Conservation (phyloP, 2,113 vertebrate genomes). For the Otus sunia region DNA sequence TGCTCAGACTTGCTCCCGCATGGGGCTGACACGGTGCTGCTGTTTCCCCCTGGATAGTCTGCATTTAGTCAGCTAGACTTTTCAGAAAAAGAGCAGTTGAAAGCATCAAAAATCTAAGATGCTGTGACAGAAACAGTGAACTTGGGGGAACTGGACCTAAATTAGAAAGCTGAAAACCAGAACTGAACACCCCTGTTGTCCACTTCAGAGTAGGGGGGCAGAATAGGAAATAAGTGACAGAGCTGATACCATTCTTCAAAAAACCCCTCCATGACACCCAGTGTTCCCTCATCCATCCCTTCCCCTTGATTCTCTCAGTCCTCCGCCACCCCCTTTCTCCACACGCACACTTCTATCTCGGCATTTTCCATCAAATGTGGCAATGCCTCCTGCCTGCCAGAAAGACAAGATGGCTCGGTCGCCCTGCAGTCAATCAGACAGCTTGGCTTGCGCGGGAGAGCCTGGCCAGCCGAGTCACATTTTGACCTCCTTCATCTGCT, state of each 20-base stretch:
- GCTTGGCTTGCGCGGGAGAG: constrained; percentile 77
- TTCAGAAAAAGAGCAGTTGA: not conserved
- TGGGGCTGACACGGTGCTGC: fast-evolving
- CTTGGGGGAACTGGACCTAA: not conserved
- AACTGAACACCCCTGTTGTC: not conserved
- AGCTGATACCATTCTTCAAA: not conserved
- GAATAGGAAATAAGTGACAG: not conserved
- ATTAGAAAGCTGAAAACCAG: not conserved
- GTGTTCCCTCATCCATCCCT: not conserved
- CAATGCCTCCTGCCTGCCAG: constrained; percentile 80
- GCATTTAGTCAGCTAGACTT: not conserved
- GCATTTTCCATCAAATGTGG: constrained; percentile 62
- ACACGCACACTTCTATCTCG: constrained; percentile 12
- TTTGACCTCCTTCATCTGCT: constrained; percentile 80
- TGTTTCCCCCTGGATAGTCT: fast-evolving
- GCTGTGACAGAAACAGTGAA: not conserved
- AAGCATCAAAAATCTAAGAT: not conserved
- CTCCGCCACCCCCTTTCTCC: fast-evolving
- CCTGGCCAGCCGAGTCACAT: constrained; percentile 76
- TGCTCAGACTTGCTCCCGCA: fast-evolving
- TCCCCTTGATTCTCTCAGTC: not conserved
- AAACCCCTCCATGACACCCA: not conserved
- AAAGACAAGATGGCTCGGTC: constrained; percentile 77
- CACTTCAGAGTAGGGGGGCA: not conserved
- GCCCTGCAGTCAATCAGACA: constrained; percentile 81